Conservation (phyloP, 2,797 vertebrate genomes). For the Cheirogaleus major region DNA sequence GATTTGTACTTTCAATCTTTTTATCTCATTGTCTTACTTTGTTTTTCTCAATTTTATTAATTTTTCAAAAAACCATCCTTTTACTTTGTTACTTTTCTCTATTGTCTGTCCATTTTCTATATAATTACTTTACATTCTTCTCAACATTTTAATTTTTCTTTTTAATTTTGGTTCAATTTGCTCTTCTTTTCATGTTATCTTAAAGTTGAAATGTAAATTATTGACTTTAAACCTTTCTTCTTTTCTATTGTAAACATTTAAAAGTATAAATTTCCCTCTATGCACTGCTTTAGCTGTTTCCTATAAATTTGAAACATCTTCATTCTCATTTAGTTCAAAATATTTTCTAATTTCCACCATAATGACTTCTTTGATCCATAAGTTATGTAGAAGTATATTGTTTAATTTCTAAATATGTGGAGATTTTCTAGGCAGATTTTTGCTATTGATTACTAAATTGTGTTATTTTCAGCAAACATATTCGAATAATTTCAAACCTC, state of each 20-base stretch:
- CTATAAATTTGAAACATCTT: not conserved
- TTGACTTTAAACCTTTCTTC: not conserved
- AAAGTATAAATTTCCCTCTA: not conserved
- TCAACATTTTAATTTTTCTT: not conserved
- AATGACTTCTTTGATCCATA: not conserved
- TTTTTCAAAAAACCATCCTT: not conserved
- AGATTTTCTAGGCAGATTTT: not conserved
- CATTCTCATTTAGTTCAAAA: conserved; percentile 30
- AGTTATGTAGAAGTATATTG: conserved; percentile 10
- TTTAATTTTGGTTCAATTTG: conserved; percentile 1
- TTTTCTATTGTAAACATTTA: not conserved
- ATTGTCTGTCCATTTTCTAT: not conserved
- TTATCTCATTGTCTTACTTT: not conserved
- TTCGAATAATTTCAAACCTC: conserved; percentile 10
- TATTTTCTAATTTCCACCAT: conserved; percentile 7
- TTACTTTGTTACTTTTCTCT: not conserved
- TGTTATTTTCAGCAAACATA: not conserved
- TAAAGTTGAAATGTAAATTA: not conserved
- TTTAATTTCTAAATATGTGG: conserved; percentile 2
- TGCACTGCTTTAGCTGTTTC: not conserved
- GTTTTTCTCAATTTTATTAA: conserved; percentile 4
- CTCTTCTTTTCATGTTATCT: not conserved
- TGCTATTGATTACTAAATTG: not conserved
- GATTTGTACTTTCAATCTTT: not conserved
- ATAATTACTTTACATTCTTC: not conserved